Evolutionary conservation across 2,888 invertebrate genomes (phyloP), one percentile per base, ranked within the genome.

Genomic region (Apocheima hispidaria): DNA sequence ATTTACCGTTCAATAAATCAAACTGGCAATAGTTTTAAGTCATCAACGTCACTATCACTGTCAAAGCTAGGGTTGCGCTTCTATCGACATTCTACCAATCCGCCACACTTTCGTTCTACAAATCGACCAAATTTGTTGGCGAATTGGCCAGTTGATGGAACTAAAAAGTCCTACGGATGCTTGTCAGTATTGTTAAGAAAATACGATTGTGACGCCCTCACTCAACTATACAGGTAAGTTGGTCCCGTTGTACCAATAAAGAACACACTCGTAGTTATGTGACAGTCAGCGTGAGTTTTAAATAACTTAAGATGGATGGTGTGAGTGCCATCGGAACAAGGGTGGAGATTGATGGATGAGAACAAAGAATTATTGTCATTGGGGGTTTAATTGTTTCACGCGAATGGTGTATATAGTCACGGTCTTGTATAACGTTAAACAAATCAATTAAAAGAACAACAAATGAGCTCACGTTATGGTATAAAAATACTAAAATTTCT

Each of bases 271-370:
- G 62, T 65, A 68, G 67, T 68, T 60, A 63, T 65, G 74, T 68
- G 73, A 72, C 75, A 69, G 76, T 73, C 67, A 67, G 63, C 56
- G 61, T 61, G 61, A 48, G 78, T 77, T 78, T 73, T 74, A 81
- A 81, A 81, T 81, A 81, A 63, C 63, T 51, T 60, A 78, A 82
- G 84, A 90, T 90, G 86, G 85, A 91, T 91, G 89, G 81, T 84
- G 78, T 75, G 68, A 74, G 78, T 1, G 6, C 12, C 77, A 83
- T 86, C 79, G 77, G 80, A 82, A 83, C 82, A 77, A 79, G 89
- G 89, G 90, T 70, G 84, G 79, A 83, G 84, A 84, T 84, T 81
- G 78, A 84, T 84, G 76, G 70, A 72, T 68, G 64, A 48, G 72
- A 69, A 69, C 68, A 68, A 70, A 64, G 61, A 70, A 79, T 78